Percentiles rank a stretch among this genome's conserved stretches.
phyloP scores from a whole-genome alignment of 2,888 invertebrate genomes.

The Ichneumoninae sp. region DNA sequence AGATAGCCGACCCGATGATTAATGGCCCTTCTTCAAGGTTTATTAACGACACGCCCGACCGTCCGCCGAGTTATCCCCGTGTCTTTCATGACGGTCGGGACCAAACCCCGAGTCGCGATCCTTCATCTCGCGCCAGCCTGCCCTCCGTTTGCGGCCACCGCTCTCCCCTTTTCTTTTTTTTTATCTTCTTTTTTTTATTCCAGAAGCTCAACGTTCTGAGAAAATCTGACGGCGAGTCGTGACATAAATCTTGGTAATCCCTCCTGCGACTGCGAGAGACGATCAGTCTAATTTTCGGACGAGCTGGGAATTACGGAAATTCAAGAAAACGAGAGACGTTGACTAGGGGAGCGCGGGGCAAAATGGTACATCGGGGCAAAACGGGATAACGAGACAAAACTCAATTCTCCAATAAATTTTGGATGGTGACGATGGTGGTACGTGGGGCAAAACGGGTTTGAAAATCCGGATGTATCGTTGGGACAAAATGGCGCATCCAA shows the following conservation, averaged over 20 bases:
- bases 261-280: slow-evolving; percentile 55
- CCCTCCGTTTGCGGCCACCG: slow-evolving; percentile 25
- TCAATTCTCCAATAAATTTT: too few relatives aligned
- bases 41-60: slow-evolving; percentile 77
- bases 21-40: slow-evolving; percentile 79
- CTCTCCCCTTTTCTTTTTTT: slow-evolving; percentile 27
- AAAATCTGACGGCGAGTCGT: slow-evolving; percentile 61
- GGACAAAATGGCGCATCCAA: too few relatives aligned
- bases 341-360: neutral
- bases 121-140: slow-evolving; percentile 54
- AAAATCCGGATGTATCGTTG: too few relatives aligned
- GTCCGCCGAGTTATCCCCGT: slow-evolving; percentile 62
- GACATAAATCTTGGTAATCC: slow-evolving; percentile 68
- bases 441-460: too few relatives aligned
- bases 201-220: slow-evolving; percentile 48
- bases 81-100: slow-evolving; percentile 65
- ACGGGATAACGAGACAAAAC: too few relatives aligned
- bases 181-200: slow-evolving; percentile 10
- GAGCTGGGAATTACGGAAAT: slow-evolving; percentile 28
- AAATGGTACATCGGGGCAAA: too few relatives aligned
- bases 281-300: slow-evolving; percentile 56
- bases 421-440: too few relatives aligned
- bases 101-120: slow-evolving; percentile 54
- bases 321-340: neutral
- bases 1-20: slow-evolving; percentile 79